Evolutionary conservation across 2,888 invertebrate species (phyloP), one percentile per base, ranked within the genome.

Genomic region (Exocentrus adspersus): DNA sequence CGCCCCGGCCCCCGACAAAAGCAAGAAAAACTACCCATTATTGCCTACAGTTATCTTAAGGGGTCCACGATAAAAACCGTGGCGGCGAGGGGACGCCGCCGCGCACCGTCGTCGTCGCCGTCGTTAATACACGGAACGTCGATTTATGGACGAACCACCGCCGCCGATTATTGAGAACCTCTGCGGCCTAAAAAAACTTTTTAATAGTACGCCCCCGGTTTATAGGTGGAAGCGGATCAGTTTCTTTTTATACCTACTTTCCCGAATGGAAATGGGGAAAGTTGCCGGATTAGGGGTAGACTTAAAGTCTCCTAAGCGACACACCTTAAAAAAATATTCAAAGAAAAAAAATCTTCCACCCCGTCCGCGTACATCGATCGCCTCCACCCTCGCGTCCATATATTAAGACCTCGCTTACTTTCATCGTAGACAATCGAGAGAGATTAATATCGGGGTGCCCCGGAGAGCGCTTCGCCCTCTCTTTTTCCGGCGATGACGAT

Each of bases 21-120:
- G 80, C 78, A 80, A 80, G 81, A 80, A 80, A 81, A 82, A 81
- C 82, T 79, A 79, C 79, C 82, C 81, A 82, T 82, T 82, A 82
- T 82, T 82, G 81, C 81, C 81, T 81, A 82, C 81, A 80, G 82
- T 82, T 82, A 82, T 82, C 82, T 82, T 82, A 82, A 81, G 81
- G 79, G 80, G 81, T 79, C 79, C 79, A n/a, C 81, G 80, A 82
- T 82, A n/a, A 82, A 82, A 82, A 81, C 79, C 81, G 81, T 81
- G 81, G 81, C 81, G 79, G 80, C 80, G 80, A 79, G 80, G 79
- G 80, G 80, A 77, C n/a, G n/a, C n/a, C n/a, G n/a, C n/a, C n/a
- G n/a, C n/a, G n/a, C n/a, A n/a, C n/a, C n/a, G n/a, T n/a, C n/a
- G n/a, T n/a, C n/a, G n/a, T n/a, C n/a, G 75, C 78, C 71, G 79